phyloP scores from a whole-genome alignment of 64 coral and sea anemone species.

The Stylophora pistillata region DNA sequence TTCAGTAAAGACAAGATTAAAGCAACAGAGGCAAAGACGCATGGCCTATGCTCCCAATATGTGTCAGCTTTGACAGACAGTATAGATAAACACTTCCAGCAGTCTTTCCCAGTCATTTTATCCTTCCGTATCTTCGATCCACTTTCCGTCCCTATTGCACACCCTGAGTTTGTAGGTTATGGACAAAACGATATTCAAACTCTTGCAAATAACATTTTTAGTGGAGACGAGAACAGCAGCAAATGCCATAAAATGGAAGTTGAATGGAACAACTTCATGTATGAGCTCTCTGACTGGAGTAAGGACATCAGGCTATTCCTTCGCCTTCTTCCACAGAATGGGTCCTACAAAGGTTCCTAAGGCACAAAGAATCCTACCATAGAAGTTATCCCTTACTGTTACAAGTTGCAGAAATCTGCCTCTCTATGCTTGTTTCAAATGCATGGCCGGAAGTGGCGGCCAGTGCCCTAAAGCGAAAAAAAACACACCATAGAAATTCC shows the following conservation, averaged over 20 bases:
- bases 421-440: slow-evolving; percentile 70
- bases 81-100: slow-evolving; percentile 48
- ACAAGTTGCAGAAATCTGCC: slow-evolving; percentile 62
- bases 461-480: slow-evolving; percentile 57
- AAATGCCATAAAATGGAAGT: slow-evolving; percentile 47
- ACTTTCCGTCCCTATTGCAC: slow-evolving; percentile 38
- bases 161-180: slow-evolving; percentile 57
- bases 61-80: slow-evolving; percentile 59
- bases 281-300: slow-evolving; percentile 61
- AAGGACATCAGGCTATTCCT: slow-evolving; percentile 70
- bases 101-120: slow-evolving; percentile 51
- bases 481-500: slow-evolving; percentile 52
- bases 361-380: slow-evolving; percentile 50
- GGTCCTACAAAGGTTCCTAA: slow-evolving; percentile 58
- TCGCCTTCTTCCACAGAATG: slow-evolving; percentile 67
- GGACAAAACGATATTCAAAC: slow-evolving; percentile 56
- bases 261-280: slow-evolving; percentile 59
- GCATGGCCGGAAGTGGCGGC: slow-evolving; percentile 59
- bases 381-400: slow-evolving; percentile 71
- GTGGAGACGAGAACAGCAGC: slow-evolving; percentile 64
- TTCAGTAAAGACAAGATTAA: slow-evolving; percentile 54
- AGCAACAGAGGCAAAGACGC: slow-evolving; percentile 56
- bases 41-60: slow-evolving; percentile 62
- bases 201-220: slow-evolving; percentile 63
- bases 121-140: slow-evolving; percentile 55